Evolutionary conservation across 2,797 vertebrate species (phyloP).

Genomic region (Sebastes itinus): DNA sequence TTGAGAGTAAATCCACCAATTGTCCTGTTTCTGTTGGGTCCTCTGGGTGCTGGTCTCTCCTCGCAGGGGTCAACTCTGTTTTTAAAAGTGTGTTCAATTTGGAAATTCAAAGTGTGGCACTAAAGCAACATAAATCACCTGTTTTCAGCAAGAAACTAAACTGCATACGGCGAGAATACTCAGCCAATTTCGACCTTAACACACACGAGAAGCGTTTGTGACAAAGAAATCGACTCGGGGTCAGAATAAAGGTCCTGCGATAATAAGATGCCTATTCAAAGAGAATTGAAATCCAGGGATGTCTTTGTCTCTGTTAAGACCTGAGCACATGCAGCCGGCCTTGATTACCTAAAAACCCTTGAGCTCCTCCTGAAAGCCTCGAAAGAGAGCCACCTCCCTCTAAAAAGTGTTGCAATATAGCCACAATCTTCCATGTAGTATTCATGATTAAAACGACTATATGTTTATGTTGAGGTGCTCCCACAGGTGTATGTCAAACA

Average conservation of each 20-base stretch:
- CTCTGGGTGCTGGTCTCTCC: conserved; percentile 41
- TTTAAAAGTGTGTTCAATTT: conserved; percentile 8
- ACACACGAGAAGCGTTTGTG: conserved; percentile 21
- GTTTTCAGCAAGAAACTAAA: conserved; percentile 30
- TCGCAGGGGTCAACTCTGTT: conserved; percentile 44
- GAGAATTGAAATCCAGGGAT: conserved; percentile 38
- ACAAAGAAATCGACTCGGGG: conserved; percentile 55
- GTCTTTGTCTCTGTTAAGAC: conserved; percentile 47
- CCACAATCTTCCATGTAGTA: neutral
- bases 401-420: neutral
- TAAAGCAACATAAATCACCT: conserved; percentile 33
- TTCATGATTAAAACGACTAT: neutral
- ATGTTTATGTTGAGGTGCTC: neutral
- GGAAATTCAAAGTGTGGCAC: conserved; percentile 28
- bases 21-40: conserved; percentile 52
- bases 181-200: conserved; percentile 31
- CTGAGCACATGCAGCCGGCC: conserved; percentile 26
- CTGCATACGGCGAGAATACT: neutral
- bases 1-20: conserved; percentile 50
- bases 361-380: conserved; percentile 19
- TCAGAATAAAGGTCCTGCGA: conserved; percentile 50
- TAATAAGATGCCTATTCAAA: conserved; percentile 64
- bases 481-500: conserved; percentile 26
- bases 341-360: conserved; percentile 35
- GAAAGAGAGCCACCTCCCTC: neutral